Conservation (phyloP, 2,888 invertebrate species). For the Uloborus plumipes region DNA sequence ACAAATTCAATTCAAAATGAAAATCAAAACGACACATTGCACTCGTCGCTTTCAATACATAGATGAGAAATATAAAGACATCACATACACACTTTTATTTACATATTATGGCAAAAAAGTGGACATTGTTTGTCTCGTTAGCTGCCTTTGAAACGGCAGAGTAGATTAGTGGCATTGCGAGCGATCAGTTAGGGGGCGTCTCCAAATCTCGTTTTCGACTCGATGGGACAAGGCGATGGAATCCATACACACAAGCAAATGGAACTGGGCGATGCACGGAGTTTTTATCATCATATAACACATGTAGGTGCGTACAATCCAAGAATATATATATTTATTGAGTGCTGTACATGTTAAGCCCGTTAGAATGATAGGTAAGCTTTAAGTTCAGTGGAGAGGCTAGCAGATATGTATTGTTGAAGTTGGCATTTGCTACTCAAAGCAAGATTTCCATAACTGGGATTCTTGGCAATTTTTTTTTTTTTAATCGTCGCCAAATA, state of each 20-base stretch:
- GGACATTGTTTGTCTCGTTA: slow-evolving; percentile 44
- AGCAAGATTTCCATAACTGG: no score
- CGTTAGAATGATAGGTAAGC: no score
- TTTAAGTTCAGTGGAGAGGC: no score
- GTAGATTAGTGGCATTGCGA: slow-evolving; percentile 22
- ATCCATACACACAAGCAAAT: slow-evolving; percentile 1
- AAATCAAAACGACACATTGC: slow-evolving; percentile 24
- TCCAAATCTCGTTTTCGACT: no score
- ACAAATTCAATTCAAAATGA: slow-evolving; percentile 24
- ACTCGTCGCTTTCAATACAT: slow-evolving; percentile 37
- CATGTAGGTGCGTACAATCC: background rate
- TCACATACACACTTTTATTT: slow-evolving; percentile 48
- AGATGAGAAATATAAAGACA: slow-evolving; percentile 52
- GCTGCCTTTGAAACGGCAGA: slow-evolving; percentile 58
- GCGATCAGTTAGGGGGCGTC: slow-evolving; percentile 17
- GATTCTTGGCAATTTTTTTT: no score
- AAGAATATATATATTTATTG: background rate
- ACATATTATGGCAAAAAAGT: slow-evolving; percentile 56
- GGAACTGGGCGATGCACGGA: background rate
- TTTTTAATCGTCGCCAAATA: no score
- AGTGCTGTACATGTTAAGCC: no score
- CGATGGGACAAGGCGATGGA: background rate
- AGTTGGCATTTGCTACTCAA: no score
- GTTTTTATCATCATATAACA: background rate
- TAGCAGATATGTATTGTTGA: no score